A percentile compares a stretch with the other conserved stretches of the same genome.
Evolutionary conservation across 2,113 vertebrate species (phyloP).

Genomic region (Brachyhypopomus occidentalis): DNA sequence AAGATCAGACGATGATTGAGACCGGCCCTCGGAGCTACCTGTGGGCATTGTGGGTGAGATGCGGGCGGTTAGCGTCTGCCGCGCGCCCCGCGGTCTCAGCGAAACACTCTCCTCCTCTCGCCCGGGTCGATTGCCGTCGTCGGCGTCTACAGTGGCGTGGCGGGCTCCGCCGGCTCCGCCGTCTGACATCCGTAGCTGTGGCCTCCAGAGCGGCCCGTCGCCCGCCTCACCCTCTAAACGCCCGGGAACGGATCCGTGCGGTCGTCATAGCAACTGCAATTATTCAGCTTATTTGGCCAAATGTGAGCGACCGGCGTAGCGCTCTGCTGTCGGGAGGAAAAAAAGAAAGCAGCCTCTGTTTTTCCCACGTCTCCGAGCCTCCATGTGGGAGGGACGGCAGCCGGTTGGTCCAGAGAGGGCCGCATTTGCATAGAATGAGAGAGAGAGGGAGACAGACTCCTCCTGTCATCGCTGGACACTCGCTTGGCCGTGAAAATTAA

Average conservation of each 20-base stretch:
- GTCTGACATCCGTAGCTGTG: no score
- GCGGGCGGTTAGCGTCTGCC: constrained; percentile 63
- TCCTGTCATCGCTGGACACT: no score
- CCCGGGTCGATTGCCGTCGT: constrained; percentile 24
- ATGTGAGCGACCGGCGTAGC: background rate
- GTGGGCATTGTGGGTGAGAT: constrained; percentile 61
- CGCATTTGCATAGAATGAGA: background rate
- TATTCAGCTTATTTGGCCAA: background rate
- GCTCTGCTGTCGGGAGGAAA: background rate
- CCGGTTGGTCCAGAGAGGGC: background rate
- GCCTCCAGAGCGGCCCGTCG: no score
- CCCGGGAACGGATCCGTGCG: constrained; percentile 5
- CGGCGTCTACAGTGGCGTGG: background rate
- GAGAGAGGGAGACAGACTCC: background rate
- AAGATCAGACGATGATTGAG: constrained; percentile 67
- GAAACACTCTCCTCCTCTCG: background rate
- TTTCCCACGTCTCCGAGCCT: background rate
- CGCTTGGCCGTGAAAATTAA: no score
- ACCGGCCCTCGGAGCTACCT: constrained; percentile 70
- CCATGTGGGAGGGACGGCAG: background rate
- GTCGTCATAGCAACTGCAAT: constrained; percentile 54
- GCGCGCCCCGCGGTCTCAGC: constrained; percentile 53
- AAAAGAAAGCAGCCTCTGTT: background rate
- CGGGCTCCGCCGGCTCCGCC: no score
- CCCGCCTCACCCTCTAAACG: background rate